Conservation (phyloP, 2,797 vertebrate genomes). For the Anguilla anguilla region DNA sequence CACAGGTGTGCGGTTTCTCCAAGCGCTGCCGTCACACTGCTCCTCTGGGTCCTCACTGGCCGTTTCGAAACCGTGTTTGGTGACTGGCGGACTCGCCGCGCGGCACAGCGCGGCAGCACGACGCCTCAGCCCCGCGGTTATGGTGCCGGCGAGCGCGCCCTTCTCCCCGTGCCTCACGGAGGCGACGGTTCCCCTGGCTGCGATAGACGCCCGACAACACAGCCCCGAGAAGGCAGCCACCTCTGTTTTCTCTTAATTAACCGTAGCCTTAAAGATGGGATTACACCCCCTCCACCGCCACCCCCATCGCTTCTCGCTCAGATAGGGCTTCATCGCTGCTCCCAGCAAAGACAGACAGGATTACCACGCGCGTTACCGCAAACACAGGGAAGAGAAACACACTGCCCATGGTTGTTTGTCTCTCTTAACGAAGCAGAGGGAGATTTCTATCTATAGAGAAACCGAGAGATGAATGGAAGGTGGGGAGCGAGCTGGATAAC, state of each 20-base stretch:
- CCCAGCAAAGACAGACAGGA: conserved; percentile 24
- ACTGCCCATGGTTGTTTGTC: conserved; percentile 21
- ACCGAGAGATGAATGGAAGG: background rate
- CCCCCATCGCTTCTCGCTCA: background rate
- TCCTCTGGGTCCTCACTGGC: background rate
- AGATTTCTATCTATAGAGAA: background rate
- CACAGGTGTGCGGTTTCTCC: conserved; percentile 38
- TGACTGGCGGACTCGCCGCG: background rate
- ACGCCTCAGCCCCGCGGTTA: background rate
- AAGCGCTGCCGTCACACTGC: background rate
- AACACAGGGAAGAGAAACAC: conserved; percentile 16
- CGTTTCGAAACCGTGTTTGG: background rate
- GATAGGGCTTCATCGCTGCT: background rate
- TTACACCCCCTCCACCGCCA: conserved; percentile 4
- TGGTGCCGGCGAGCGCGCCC: background rate
- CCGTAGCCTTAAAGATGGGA: conserved; percentile 17
- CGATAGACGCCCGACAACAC: background rate
- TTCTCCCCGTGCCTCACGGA: background rate
- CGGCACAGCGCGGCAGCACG: background rate
- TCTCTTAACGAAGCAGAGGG: conserved; percentile 23
- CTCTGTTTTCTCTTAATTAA: conserved; percentile 27
- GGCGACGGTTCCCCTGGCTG: background rate
- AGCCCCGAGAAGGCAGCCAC: background rate
- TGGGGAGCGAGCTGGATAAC: background rate
- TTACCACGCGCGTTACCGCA: conserved; percentile 14